Conservation (phyloP, 2,113 vertebrate species). For the Desmodus rotundus region DNA sequence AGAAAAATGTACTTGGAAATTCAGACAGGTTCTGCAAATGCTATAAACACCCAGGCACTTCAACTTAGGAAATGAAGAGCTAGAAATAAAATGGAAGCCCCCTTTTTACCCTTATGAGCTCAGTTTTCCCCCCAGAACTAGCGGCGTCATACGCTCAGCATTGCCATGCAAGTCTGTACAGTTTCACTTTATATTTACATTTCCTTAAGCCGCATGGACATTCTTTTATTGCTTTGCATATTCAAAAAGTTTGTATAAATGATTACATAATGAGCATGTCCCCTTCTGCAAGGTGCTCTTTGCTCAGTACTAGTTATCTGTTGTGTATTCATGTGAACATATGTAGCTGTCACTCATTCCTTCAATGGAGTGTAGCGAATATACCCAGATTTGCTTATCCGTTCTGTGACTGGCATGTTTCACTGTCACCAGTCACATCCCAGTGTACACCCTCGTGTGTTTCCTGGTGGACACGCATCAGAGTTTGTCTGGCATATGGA, state of each 20-base stretch:
- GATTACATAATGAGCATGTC: neutral
- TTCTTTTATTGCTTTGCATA: neutral
- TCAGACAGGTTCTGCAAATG: neutral
- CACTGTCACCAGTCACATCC: neutral
- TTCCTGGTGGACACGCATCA: fast-evolving
- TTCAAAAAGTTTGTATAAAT: neutral
- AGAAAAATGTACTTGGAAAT: neutral
- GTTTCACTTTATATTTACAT: neutral
- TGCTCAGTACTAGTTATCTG: neutral
- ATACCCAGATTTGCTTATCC: neutral
- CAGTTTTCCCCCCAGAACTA: neutral
- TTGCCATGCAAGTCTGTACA: neutral
- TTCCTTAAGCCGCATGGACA: neutral
- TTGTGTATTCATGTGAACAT: neutral
- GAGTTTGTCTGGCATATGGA: neutral
- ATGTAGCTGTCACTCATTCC: fast-evolving
- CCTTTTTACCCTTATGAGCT: neutral
- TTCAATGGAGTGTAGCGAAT: neutral
- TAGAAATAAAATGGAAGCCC: neutral
- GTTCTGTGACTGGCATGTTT: neutral
- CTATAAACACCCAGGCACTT: neutral
- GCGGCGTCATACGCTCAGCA: fast-evolving
- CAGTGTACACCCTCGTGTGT: neutral
- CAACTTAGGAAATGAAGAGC: neutral
- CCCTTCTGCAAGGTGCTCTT: neutral